Evolutionary conservation across 1,140 invertebrate species (phyloP), one percentile per base, ranked within the genome.

Genomic region (Listronotus bonariensis): DNA sequence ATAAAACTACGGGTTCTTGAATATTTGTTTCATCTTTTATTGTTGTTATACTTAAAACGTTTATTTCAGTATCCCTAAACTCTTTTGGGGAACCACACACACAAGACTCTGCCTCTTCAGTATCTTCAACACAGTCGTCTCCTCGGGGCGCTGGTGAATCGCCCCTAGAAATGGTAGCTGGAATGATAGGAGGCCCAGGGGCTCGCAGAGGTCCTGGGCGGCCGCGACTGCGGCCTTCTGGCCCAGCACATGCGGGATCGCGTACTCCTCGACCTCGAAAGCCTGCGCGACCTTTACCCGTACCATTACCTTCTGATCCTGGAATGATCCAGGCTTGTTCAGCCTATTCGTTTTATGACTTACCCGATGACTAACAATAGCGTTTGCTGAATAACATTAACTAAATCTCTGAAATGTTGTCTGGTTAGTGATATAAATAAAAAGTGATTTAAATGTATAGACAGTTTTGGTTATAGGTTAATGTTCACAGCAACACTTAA

Each of bases 191-290:
- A 9, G 38, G 52, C 11, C 59, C 68, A 42, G 45, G 63, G 7
- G 26, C 72, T 3, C 82, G 87, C 57, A 77, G 89, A 20, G 90
- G 90, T 9, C 89, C 91, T 0, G 92, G 92, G 12, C 77, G 92
- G 70, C 92, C 92, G 0, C 80, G 90, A 5, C 78, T 90, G 51
- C 84, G 85, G 67, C 87, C 83, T 2, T 80, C 81, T 41, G 88
- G 87, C 4, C 88, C 87, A 0, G 78, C 82, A 0, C 83, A 89
- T 73, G 80, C 83, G 52, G 85, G 85, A 14, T 80, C 82, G 18
- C 81, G 87, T 9, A 82, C 80, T 40, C 43, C 80, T 43, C 77
- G 82, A 64, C 76, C 85, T 62, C 76, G 85, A n/a, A 80, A 84
- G 53, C 81, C 84, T 0, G 80, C 86, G 8, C 82, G 83, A 54